These are phyloP conservation scores for Siphamia tubifer DNA, from an alignment of 2,113 vertebrate species.

Conservation along the genomic window DNA sequence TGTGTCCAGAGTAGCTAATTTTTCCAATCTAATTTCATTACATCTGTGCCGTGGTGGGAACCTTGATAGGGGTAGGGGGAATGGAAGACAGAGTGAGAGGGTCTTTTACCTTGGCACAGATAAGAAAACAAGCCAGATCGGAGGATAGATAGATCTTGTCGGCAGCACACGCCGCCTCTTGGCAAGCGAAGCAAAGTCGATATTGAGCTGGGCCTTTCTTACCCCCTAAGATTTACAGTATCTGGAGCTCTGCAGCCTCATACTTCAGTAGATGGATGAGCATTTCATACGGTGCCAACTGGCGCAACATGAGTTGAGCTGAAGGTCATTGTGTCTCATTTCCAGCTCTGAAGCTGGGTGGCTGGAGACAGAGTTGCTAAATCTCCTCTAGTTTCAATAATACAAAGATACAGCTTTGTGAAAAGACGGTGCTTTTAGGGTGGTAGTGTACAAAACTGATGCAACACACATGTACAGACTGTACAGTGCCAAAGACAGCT, in stretches of 20 bases:
- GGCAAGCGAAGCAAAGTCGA: constrained; percentile 62
- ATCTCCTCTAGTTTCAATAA: constrained; percentile 43
- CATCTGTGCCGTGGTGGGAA: constrained; percentile 12
- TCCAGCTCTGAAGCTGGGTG: constrained; percentile 41
- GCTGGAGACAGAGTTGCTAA: constrained; percentile 40
- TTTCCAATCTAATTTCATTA: constrained; percentile 50
- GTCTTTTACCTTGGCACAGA: constrained; percentile 64
- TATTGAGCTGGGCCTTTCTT: constrained; percentile 53
- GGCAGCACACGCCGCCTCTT: constrained; percentile 57
- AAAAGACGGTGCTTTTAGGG: constrained; percentile 9
- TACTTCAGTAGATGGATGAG: constrained; percentile 71
- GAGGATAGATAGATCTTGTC: constrained; percentile 68
- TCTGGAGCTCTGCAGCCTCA: constrained; percentile 55
- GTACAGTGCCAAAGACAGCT: constrained; percentile 39
- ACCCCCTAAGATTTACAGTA: constrained; percentile 70
- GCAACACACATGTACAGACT: constrained; percentile 20
- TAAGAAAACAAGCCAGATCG: constrained; percentile 67
- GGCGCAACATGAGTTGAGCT: constrained; percentile 69
- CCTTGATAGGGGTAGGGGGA: neutral
- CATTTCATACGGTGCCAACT: constrained; percentile 67
- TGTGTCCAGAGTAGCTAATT: neutral
- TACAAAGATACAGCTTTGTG: constrained; percentile 19
- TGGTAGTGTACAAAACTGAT: constrained; percentile 12
- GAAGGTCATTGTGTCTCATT: constrained; percentile 75
- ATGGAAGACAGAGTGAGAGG: neutral